Evolutionary conservation across 2,888 invertebrate genomes (phyloP).

Genomic region (Galeopsomyia nigrocyanea): DNA sequence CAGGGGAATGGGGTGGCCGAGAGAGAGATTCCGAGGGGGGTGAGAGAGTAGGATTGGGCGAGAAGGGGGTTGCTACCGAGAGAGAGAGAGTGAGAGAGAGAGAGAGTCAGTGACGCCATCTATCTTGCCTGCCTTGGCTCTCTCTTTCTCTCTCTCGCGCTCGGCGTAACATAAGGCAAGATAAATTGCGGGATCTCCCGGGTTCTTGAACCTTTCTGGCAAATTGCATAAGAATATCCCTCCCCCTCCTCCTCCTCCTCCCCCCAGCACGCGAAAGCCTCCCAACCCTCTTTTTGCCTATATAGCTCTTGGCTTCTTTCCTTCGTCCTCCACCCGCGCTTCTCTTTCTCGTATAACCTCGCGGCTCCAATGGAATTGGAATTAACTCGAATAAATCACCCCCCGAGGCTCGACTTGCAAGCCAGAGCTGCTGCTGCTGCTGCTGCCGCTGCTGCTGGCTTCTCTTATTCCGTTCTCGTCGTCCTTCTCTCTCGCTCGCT

Average conservation of each 20-base stretch:
- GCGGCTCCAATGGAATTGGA: constrained; percentile 69
- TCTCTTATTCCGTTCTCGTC: constrained; percentile 37
- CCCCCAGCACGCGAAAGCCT: constrained; percentile 65
- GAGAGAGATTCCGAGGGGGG: constrained; percentile 30
- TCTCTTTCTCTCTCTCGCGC: constrained; percentile 13
- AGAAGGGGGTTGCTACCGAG: constrained; percentile 59
- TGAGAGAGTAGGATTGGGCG: constrained; percentile 60
- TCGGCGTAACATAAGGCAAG: constrained; percentile 70
- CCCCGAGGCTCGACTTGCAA: constrained; percentile 50
- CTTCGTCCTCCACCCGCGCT: constrained; percentile 5
- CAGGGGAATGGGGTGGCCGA: constrained; percentile 67
- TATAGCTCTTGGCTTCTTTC: constrained; percentile 42
- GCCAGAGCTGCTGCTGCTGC: constrained; percentile 13
- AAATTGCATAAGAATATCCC: constrained; percentile 69
- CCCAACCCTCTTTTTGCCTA: constrained; percentile 48
- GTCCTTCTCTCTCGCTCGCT: neutral
- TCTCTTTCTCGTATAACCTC: constrained; percentile 53
- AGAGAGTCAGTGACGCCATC: constrained; percentile 68
- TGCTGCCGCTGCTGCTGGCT: constrained; percentile 14
- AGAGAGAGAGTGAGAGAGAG: constrained; percentile 11
- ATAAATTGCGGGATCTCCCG: constrained; percentile 70
- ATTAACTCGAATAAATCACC: constrained; percentile 68
- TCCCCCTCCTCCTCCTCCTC: constrained; percentile 48
- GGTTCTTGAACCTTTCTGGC: constrained; percentile 70
- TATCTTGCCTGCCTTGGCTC: constrained; percentile 69